These are phyloP conservation scores for Steromphala cineraria DNA, from an alignment of 2,888 invertebrate species.

Conservation along the genomic window DNA sequence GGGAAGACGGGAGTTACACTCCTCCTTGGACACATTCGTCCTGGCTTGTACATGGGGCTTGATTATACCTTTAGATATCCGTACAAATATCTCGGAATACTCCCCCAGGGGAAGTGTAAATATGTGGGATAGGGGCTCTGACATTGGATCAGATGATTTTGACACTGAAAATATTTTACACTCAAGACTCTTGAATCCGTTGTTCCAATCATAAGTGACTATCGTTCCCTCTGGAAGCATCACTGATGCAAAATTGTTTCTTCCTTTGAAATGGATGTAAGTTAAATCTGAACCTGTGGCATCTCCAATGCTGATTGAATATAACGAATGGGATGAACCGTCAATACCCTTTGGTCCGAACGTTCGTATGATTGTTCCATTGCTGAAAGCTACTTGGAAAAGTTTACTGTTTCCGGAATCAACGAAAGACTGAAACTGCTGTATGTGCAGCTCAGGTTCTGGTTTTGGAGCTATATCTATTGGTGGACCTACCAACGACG, in stretches of 20 bases:
- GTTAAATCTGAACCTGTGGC: slow-evolving; percentile 17
- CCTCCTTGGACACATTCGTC: not conserved
- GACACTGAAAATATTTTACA: slow-evolving; percentile 36
- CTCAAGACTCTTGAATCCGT: slow-evolving; percentile 39
- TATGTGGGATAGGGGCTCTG: not conserved
- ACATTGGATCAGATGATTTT: not conserved
- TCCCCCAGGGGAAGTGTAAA: not conserved
- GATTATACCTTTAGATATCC: not conserved
- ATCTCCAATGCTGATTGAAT: slow-evolving; percentile 35
- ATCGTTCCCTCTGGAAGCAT: slow-evolving; percentile 40
- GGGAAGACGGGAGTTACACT: slow-evolving; percentile 29
- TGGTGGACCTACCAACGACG: not conserved
- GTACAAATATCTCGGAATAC: not conserved
- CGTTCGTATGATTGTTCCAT: slow-evolving; percentile 34
- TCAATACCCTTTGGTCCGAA: slow-evolving; percentile 41
- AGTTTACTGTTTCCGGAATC: slow-evolving; percentile 42
- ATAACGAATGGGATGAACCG: slow-evolving; percentile 37
- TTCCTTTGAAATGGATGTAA: slow-evolving; percentile 34
- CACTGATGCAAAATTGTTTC: slow-evolving; percentile 40
- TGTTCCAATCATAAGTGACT: slow-evolving; percentile 43
- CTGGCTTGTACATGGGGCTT: not conserved
- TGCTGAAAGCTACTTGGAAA: slow-evolving; percentile 36
- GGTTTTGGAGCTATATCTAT: not conserved
- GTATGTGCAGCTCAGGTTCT: not conserved
- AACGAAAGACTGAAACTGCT: slow-evolving; percentile 38